Evolutionary conservation across 2,797 vertebrate genomes (phyloP).

Genomic region (Buceros bicornis): DNA sequence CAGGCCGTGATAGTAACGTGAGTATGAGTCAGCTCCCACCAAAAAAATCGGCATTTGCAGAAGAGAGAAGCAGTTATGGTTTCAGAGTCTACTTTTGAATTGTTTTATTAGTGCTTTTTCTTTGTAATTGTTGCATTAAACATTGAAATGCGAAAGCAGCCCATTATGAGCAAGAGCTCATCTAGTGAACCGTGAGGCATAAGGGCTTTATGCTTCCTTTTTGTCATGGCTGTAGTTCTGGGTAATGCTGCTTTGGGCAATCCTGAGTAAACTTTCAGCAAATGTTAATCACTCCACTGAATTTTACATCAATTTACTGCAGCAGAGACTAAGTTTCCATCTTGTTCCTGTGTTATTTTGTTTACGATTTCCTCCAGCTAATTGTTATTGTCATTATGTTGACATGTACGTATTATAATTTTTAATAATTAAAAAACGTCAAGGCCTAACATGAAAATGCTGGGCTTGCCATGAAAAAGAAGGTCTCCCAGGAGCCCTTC

Average conservation of each 20-base stretch:
- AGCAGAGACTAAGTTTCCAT: not conserved
- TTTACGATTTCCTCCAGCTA: constrained; percentile 13
- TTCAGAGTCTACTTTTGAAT: not conserved
- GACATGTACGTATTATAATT: not conserved
- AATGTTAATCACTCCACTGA: not conserved
- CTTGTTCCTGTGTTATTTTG: accelerated
- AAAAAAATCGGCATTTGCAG: not conserved
- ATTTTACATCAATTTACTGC: not conserved
- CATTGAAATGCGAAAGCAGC: not conserved
- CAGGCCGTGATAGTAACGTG: not conserved
- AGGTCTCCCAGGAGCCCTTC: not conserved
- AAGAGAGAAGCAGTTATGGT: not conserved
- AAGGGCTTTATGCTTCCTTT: not conserved
- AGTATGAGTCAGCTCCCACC: not conserved
- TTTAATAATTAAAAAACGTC: not conserved
- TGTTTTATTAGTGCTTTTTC: not conserved
- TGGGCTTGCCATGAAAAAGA: not conserved
- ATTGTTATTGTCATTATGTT: not conserved
- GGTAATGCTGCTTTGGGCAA: not conserved
- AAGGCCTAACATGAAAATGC: not conserved
- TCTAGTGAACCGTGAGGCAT: not conserved
- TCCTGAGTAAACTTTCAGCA: not conserved
- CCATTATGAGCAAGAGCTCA: not conserved
- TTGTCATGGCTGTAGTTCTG: not conserved
- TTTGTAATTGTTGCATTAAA: not conserved